Base-by-base conservation (phyloP, 2,888 invertebrate species). In the Folsomia candida region DNA sequence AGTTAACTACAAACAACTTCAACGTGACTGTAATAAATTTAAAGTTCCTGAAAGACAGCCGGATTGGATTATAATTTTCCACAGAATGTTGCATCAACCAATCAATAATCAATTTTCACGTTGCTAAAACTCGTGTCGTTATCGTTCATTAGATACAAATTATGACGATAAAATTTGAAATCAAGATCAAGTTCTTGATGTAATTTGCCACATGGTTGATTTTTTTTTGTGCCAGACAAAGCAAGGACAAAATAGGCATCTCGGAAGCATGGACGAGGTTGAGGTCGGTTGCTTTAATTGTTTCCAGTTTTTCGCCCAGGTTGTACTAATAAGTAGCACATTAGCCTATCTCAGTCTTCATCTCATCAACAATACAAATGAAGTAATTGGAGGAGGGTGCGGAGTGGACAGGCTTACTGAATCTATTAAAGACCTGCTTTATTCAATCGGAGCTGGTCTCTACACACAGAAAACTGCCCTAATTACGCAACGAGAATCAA, bases 81-180 rank as follows among this genome's bases (percentile, higher is more conserved):
- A n/a, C n/a, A n/a, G n/a, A n/a, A n/a, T n/a, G n/a, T n/a, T 37
- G 37, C 14, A 37, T 4, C 4, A 37, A 37, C 37, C 37, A 37
- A 37, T 37, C 37, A 37, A 37, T 37, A 37, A 37, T 37, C 37
- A 37, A 4, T 37, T 37, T 9, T 37, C 14, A 37, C 37, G 14
- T 4, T 54, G 54, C 54, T 54, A 6, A n/a, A 4, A 14, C 22
- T 54, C 4, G 47, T 9, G 47, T 47, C 9, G 6, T 54, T 14
- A 54, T 54, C n/a, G 54, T 14, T 54, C 54, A 54, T 54, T 54
- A 54, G 54, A 14, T 54, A 54, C 54, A 54, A 54, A 54, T 54
- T 54, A 37, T 37, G 54, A 20, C 54, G 18, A 22, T 20, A 54
- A 54, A 54, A 54, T 20, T 54, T 22, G 22, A 54, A 22, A 54